Conservation (phyloP, 2,113 vertebrate species). For the Psittacula cyanocephala region DNA sequence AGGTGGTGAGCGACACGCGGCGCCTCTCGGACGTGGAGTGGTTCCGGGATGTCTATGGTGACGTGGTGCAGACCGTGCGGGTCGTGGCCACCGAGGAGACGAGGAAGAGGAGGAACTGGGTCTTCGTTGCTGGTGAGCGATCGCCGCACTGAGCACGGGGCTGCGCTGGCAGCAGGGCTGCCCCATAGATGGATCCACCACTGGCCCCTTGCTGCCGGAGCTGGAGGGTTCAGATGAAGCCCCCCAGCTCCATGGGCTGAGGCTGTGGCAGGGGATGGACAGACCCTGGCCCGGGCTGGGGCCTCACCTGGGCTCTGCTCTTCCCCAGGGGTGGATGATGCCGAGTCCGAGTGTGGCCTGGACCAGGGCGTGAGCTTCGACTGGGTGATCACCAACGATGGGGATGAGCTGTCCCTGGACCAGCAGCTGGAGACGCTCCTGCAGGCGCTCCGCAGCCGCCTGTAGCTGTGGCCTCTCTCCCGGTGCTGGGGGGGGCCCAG, state of each 20-base stretch:
- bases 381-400: conserved; percentile 83
- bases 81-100: conserved; percentile 79
- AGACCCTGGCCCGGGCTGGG: not conserved
- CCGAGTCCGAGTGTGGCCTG: conserved; percentile 90
- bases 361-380: conserved; percentile 83
- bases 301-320: not conserved
- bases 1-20: conserved; percentile 90
- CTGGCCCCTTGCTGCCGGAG: not conserved
- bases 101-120: conserved; percentile 82
- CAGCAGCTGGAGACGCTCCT: conserved; percentile 78
- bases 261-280: not conserved
- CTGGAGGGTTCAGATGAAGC: not conserved
- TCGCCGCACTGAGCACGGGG: rapidly evolving
- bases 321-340: conserved; percentile 76
- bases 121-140: conserved; percentile 79
- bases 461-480: not conserved
- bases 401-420: conserved; percentile 58
- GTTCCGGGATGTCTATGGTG: conserved; percentile 79
- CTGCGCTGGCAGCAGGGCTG: not conserved
- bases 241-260: not conserved
- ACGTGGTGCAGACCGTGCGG: conserved; percentile 70
- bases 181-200: not conserved
- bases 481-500: rapidly evolving
- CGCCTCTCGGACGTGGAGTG: conserved; percentile 86
- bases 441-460: conserved; percentile 31